phyloP scores from a whole-genome alignment of 2,888 invertebrate genomes.

The Silvanus unidentatus region DNA sequence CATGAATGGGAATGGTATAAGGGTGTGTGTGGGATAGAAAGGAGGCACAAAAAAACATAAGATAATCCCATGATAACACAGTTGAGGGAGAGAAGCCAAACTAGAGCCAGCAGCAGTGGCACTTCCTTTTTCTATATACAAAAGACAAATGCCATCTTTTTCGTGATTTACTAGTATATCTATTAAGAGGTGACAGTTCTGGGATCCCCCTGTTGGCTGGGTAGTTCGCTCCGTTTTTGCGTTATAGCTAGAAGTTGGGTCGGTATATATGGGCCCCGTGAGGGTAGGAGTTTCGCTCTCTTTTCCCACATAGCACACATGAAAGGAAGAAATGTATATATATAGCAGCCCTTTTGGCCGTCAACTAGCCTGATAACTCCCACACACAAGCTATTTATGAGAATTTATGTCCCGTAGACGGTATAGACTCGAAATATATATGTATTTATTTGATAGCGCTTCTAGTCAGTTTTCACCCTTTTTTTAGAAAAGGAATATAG shows the following conservation, averaged over 20 bases:
- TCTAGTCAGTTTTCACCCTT: no score
- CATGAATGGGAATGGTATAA: no score
- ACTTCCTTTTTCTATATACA: background rate
- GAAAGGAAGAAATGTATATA: background rate
- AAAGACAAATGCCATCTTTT: constrained; percentile 3
- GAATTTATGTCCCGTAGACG: constrained; percentile 13
- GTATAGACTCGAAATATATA: background rate
- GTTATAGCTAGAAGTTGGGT: no score
- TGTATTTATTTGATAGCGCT: background rate
- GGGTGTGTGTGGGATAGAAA: no score
- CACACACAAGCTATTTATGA: constrained; percentile 12
- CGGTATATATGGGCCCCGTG: background rate
- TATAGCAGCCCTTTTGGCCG: constrained; percentile 1
- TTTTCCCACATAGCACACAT: background rate
- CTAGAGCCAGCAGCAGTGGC: no score
- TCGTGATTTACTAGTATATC: constrained; percentile 20
- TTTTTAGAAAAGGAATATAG: no score
- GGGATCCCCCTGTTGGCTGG: constrained; percentile 4
- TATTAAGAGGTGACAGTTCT: constrained; percentile 22
- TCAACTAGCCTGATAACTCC: constrained; percentile 8
- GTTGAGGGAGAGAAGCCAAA: no score
- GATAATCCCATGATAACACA: no score
- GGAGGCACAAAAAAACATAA: no score
- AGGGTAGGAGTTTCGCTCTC: background rate
- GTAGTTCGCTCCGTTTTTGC: background rate